phyloP scores from a whole-genome alignment of 2,113 vertebrate species.

The Pteruthius melanotis region DNA sequence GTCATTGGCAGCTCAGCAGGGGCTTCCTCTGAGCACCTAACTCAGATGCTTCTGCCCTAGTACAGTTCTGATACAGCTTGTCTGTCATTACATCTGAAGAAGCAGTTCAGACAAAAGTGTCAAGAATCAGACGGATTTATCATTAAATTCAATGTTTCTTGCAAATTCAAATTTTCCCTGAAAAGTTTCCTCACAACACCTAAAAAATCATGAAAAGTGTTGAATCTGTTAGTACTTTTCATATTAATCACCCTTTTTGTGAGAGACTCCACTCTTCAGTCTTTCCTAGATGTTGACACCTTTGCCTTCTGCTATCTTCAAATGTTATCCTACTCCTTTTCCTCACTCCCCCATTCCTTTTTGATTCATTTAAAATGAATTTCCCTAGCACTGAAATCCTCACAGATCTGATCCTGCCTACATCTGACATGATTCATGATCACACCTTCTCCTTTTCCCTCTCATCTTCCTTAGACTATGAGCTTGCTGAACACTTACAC shows the following conservation, averaged over 20 bases:
- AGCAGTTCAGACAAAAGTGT: not conserved
- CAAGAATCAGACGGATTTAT: not conserved
- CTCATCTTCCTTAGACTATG: not conserved
- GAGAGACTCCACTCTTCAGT: not conserved
- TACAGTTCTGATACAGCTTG: not conserved
- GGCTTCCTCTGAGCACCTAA: not conserved
- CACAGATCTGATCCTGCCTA: not conserved
- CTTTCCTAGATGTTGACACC: not conserved
- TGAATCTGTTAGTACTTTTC: not conserved
- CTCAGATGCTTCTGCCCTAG: not conserved
- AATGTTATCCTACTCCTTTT: not conserved
- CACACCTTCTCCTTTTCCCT: not conserved
- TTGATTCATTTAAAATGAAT: not conserved
- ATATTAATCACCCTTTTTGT: not conserved
- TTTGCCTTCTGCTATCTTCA: not conserved
- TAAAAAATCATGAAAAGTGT: not conserved
- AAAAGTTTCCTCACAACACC: not conserved
- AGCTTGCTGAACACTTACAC: slow-evolving; percentile 13
- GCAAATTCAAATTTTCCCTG: not conserved
- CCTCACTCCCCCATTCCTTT: not conserved
- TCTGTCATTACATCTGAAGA: not conserved
- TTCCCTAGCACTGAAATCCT: not conserved
- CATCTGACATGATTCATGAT: slow-evolving; percentile 49
- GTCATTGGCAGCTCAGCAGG: not conserved
- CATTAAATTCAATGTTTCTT: not conserved